These are phyloP conservation scores for Sigmodon hispidus DNA, from an alignment of 2,113 vertebrate species.

Conservation along the genomic window DNA sequence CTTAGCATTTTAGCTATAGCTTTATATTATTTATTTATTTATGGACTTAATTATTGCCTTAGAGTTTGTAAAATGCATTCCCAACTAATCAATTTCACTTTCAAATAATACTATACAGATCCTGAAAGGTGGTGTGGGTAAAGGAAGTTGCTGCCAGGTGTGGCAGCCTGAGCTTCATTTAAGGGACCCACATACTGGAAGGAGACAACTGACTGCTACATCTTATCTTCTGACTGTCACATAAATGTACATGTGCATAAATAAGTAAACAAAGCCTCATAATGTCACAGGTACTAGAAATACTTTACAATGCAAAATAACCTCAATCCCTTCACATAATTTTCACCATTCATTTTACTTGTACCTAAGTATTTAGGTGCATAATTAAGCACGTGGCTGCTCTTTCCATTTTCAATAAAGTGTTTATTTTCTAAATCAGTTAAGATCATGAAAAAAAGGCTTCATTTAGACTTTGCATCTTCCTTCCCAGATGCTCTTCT, in stretches of 20 bases:
- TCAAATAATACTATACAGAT: neutral
- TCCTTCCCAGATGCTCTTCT: neutral
- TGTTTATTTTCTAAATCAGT: neutral
- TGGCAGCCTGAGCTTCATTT: neutral
- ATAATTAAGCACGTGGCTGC: neutral
- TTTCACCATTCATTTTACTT: neutral
- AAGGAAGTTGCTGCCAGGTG: neutral
- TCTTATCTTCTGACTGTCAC: neutral
- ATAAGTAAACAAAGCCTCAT: neutral
- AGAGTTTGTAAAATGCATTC: neutral
- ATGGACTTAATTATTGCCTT: neutral
- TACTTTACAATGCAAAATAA: neutral
- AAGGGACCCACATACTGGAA: neutral
- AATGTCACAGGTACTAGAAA: neutral
- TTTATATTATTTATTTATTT: neutral
- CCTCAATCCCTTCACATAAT: no score
- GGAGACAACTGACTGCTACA: neutral
- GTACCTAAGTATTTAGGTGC: neutral
- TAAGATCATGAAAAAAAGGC: neutral
- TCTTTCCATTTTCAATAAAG: neutral
- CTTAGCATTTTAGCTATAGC: neutral
- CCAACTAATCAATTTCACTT: neutral
- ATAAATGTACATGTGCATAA: neutral
- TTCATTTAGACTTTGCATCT: neutral
- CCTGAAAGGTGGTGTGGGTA: neutral